Evolutionary conservation across 2,113 vertebrate species (phyloP), one percentile per base, ranked within the genome.

Genomic region (Mastomys coucha): DNA sequence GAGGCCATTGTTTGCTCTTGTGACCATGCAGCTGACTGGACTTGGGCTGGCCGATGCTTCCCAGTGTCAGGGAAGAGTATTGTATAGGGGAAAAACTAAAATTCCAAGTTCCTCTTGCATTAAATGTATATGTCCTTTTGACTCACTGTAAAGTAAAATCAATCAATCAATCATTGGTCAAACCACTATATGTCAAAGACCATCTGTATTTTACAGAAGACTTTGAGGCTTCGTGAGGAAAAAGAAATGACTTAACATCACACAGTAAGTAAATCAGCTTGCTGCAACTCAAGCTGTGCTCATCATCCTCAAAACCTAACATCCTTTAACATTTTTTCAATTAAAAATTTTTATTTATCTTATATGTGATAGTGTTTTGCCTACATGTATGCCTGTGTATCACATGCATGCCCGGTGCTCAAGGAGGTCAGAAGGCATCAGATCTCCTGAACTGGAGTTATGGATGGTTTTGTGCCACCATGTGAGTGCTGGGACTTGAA

Each of bases 221-320:
- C 8, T 49, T 26, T 45, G 53, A 94, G 31, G 36, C 76, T 78
- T 49, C 80, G n/a, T 93, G 82, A 96, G 63, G 2, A 42, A 87
- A 93, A 87, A 93, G 69, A 93, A 91, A 91, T 49, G 45, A 87
- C 85, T 87, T 82, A 72, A 56, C 19, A 45, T 95, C 28, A 70
- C n/a, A 80, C 53, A 92, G 81, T 51, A 94, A 91, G 53, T 88
- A 85, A 96, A 49, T 51, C 84, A 60, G 81, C 22, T 91, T 94
- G 17, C 42, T 96, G n/a, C 72, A 60, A 86, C 93, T 95, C 60
- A 80, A 85, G 91, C 20, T 9, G 4, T 42, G 90, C 36, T 86
- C 28, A 65, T 93, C 88, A 56, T 78, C 6, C 26, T 96, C 56
- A 84, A 84, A 95, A 42, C 13, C 42, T 20, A 75, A 75, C 10